Base-by-base conservation (phyloP, 2,797 vertebrate genomes). In the Taeniopygia guttata region DNA sequence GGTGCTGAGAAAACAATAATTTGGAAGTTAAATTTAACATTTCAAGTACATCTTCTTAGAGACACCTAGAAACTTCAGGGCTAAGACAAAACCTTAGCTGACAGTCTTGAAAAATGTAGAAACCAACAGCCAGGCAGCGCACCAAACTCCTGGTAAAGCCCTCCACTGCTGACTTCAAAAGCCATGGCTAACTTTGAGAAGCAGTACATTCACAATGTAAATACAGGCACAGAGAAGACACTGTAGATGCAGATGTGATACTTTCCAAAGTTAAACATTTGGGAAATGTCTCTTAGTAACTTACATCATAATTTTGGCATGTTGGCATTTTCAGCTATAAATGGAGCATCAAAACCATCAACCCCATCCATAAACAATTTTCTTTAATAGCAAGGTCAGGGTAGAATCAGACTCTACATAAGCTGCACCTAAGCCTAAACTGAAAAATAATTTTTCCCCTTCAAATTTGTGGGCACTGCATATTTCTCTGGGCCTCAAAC, bases 201-300 rank as follows among this genome's bases (percentile, higher is more conserved):
- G 76, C 74, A 51, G 58, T 67, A 69, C 43, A 43, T 74, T 89
- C 69, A 32, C 70, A 81, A 40, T 43, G 45, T 87, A 84, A 96
- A 94, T 78, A 77, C 4, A 56, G 30, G 45, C 58, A 93, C 10
- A 95, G 79, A 94, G 38, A 59, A 80, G 10, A 38, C 68, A 75
- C 72, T 96, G 87, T 92, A 62, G 25, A 51, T 74, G 66, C 64
- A 95, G 51, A 92, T 93, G 75, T 81, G 83, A 84, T 81, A 68
- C 66, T 93, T 96, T 84, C 77, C 52, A 12, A 85, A 95, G 81
- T 91, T 85, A 96, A 95, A 96, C 78, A 77, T 81, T 69, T 42
- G 36, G 18, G 66, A 55, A 92, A 92, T 75, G 67, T 51, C 77
- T 92, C 25, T 72, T 54, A 94, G 56, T 64, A 91, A 87, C 48